Base-by-base conservation (phyloP, 2,888 invertebrate genomes). In the Idaea straminata region DNA sequence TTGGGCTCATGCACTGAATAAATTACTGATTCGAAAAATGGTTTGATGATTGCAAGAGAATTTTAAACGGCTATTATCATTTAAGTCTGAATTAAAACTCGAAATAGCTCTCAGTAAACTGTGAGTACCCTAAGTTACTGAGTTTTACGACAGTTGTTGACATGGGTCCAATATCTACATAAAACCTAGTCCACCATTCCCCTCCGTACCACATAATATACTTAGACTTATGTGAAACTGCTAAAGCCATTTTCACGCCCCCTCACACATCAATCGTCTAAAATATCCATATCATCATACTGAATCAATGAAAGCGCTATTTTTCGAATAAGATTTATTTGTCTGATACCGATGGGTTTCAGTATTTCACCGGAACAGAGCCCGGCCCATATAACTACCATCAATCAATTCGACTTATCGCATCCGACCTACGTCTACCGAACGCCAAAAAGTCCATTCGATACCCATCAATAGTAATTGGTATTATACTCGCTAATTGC, bases 1-100 rank as follows among this genome's bases (percentile, higher is more conserved):
- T 87, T 86, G 85, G 80, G 82, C 80, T 79, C 85, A 87, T 85
- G 86, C 85, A 82, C 81, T 81, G 87, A 86, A 87, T 88, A 86
- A 83, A 85, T 87, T 86, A 83, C 15, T 15, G 58, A 59, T 15
- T 13, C 47, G 47, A 47, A 47, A 47, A 13, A 47, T 47, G 47
- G 13, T 47, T 13, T 47, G 7, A 47, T 47, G 47, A 47, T 25
- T 25, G 25, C 25, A 47, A 47, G 47, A 10, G 47, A 47, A 47
- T 10, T 47, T 47, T 47, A 13, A 47, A 47, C 13, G 10, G 47
- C 13, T 10, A 4, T 47, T 47, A 13, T 47, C 13, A 47, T 47
- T 47, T 47, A 13, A 47, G 47, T 25, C 25, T 25, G 25, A 25
- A 25, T 25, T 25, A 25, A 25, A 25, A 2, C 1, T 25, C 25